Conservation (phyloP, 2,113 vertebrate genomes). For the Oenanthe melanoleuca region DNA sequence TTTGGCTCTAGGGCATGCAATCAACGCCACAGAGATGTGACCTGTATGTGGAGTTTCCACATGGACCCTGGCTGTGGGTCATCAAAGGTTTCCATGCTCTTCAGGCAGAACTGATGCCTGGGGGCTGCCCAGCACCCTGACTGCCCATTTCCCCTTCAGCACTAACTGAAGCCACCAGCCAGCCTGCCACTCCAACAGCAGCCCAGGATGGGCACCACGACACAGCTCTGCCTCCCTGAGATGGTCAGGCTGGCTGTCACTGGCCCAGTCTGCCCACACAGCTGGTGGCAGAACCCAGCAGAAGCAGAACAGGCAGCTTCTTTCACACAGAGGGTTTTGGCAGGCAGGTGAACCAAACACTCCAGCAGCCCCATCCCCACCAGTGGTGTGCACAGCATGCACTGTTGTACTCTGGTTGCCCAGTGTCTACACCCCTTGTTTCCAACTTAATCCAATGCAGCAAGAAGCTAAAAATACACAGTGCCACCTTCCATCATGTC, state of each 20-base stretch:
- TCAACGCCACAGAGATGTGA: background rate
- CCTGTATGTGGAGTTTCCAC: rapidly evolving
- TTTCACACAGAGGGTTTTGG: background rate
- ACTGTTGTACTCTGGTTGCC: background rate
- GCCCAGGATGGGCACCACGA: background rate
- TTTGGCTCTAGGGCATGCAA: background rate
- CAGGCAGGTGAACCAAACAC: background rate
- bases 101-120: background rate
- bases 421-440: background rate
- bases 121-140: background rate
- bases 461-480: slow-evolving; percentile 47
- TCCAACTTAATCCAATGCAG: slow-evolving; percentile 35
- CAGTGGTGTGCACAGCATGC: rapidly evolving
- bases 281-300: rapidly evolving
- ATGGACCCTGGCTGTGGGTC: background rate
- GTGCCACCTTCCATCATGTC: slow-evolving; percentile 5
- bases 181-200: background rate
- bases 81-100: background rate
- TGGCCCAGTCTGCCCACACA: rapidly evolving
- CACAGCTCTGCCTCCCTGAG: background rate
- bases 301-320: background rate
- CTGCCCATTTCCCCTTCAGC: rapidly evolving
- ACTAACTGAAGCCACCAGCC: background rate
- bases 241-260: rapidly evolving
- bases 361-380: background rate